Conservation (phyloP, 2,113 vertebrate species). For the Macquaria australasica region DNA sequence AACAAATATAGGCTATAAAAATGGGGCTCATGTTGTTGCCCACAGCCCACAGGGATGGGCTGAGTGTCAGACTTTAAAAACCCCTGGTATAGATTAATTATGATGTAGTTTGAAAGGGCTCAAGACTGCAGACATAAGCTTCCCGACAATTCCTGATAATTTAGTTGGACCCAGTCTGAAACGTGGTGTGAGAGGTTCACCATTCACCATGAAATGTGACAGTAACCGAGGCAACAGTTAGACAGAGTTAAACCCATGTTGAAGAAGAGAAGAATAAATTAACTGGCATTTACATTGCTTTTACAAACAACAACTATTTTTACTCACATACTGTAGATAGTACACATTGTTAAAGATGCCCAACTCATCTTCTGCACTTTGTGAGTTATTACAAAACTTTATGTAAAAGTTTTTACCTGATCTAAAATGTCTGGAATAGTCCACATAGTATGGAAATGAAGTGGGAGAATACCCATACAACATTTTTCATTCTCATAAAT, state of each 20-base stretch:
- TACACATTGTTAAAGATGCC: background rate
- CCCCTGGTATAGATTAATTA: background rate
- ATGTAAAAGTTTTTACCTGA: background rate
- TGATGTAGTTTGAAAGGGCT: background rate
- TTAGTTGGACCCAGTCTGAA: background rate
- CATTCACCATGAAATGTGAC: background rate
- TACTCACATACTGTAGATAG: background rate
- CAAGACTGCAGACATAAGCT: background rate
- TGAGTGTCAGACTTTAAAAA: background rate
- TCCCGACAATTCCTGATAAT: background rate
- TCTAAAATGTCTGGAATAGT: slow-evolving; percentile 3
- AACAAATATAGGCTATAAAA: background rate
- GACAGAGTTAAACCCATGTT: background rate
- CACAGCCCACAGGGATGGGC: background rate
- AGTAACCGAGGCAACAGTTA: background rate
- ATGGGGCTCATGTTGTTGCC: background rate
- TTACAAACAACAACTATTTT: background rate
- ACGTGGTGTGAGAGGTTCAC: background rate
- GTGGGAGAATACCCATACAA: background rate
- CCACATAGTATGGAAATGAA: background rate
- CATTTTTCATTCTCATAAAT: slow-evolving; percentile 1
- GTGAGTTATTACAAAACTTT: background rate
- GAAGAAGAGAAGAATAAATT: background rate
- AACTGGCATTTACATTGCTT: background rate
- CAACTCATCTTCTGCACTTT: background rate